phyloP scores from a whole-genome alignment of 2,113 vertebrate species.

The Hylia prasina region DNA sequence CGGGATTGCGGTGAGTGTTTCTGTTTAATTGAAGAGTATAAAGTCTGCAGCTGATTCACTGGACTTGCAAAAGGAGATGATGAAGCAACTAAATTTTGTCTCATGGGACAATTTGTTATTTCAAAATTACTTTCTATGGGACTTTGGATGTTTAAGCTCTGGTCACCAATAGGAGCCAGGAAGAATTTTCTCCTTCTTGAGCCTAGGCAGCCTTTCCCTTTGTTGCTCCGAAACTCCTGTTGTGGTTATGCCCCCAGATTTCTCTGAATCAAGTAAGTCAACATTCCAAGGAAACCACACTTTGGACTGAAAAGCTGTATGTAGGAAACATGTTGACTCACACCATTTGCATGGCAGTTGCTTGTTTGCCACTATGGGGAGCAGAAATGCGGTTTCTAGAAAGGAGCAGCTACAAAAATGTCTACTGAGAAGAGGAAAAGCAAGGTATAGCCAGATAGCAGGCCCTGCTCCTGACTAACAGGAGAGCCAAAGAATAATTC shows the following conservation, averaged over 20 bases:
- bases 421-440: neutral
- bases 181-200: neutral
- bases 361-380: neutral
- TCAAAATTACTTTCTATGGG: neutral
- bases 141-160: neutral
- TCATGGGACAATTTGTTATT: neutral
- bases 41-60: conserved; percentile 5
- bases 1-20: neutral
- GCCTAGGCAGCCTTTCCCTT: neutral
- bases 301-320: neutral
- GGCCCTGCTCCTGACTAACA: neutral
- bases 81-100: neutral
- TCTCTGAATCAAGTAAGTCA: neutral
- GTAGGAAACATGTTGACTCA: neutral
- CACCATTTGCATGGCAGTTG: neutral
- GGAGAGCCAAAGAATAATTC: neutral
- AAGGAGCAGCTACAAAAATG: neutral
- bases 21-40: neutral
- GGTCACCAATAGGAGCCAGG: neutral
- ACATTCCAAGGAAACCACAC: neutral
- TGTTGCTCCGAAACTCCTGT: neutral
- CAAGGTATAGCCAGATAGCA: neutral
- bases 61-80: conserved; percentile 16
- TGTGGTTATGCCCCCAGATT: neutral
- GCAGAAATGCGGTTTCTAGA: neutral